Percentiles rank a stretch among this genome's conserved stretches.
Evolutionary conservation across 2,888 invertebrate genomes (phyloP).

Genomic region (Diloba caeruleocephala): DNA sequence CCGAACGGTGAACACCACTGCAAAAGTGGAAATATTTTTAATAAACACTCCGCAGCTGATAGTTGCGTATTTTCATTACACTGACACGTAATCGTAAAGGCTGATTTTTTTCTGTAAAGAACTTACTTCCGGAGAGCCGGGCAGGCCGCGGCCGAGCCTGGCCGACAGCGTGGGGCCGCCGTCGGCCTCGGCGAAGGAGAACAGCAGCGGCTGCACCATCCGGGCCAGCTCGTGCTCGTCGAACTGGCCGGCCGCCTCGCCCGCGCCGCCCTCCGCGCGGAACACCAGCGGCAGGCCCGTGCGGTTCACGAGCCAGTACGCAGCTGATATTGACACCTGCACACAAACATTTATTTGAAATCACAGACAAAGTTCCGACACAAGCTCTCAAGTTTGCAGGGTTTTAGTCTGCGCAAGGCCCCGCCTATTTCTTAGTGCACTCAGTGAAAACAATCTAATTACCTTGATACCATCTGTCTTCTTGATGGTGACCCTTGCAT

Average conservation of each 20-base stretch:
- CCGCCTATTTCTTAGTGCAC: too few species aligned
- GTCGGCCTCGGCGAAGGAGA: slow-evolving; percentile 97
- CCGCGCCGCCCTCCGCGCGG: slow-evolving; percentile 94
- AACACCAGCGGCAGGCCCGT: slow-evolving; percentile 98
- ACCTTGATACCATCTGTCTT: slow-evolving; percentile 86
- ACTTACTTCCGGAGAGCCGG: slow-evolving; percentile 80
- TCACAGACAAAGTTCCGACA: neutral
- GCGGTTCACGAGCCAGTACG: slow-evolving; percentile 98
- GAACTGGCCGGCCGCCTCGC: slow-evolving; percentile 96
- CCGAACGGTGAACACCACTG: slow-evolving; percentile 97
- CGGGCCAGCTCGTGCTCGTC: slow-evolving; percentile 98
- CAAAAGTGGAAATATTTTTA: neutral
- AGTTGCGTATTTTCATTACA: too few species aligned
- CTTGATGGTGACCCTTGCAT: slow-evolving; percentile 88
- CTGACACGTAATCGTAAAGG: too few species aligned
- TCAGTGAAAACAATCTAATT: too few species aligned
- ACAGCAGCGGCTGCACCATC: slow-evolving; percentile 97
- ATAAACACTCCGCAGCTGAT: too few species aligned
- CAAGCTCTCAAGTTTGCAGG: too few species aligned
- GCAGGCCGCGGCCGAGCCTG: slow-evolving; percentile 92
- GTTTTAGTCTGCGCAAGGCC: too few species aligned
- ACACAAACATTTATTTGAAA: neutral
- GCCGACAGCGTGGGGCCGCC: slow-evolving; percentile 93
- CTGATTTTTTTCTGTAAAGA: neutral
- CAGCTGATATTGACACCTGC: slow-evolving; percentile 93